Percentiles rank a stretch among this genome's conserved stretches.
These are phyloP conservation scores for Campaea margaritaria DNA, from an alignment of 2,888 invertebrate species.

Conservation along the genomic window DNA sequence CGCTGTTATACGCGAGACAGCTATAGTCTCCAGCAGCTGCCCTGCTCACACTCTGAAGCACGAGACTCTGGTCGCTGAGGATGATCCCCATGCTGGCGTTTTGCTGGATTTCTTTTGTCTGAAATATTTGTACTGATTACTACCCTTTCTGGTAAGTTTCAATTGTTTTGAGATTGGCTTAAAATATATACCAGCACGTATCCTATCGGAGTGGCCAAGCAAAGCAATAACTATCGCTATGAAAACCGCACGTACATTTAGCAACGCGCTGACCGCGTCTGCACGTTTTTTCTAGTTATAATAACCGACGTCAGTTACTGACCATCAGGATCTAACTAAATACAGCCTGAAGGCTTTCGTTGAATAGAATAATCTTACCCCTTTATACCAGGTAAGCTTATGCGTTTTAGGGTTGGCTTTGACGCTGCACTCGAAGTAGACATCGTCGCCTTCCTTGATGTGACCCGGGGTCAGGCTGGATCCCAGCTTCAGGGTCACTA, in stretches of 20 bases:
- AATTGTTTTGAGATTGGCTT: too few species aligned
- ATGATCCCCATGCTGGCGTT: slow-evolving; percentile 92
- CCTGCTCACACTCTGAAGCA: slow-evolving; percentile 93
- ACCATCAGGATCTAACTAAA: too few species aligned
- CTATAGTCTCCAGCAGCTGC: slow-evolving; percentile 93
- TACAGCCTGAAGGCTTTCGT: too few species aligned
- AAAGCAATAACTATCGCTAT: too few species aligned
- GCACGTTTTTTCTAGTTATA: too few species aligned
- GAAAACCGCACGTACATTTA: too few species aligned
- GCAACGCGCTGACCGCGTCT: too few species aligned
- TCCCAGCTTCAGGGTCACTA: slow-evolving; percentile 92
- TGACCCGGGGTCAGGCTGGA: slow-evolving; percentile 91
- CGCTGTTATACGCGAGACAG: slow-evolving; percentile 94
- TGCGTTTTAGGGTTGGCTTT: slow-evolving; percentile 94
- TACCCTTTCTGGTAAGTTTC: too few species aligned
- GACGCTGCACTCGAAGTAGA: slow-evolving; percentile 96
- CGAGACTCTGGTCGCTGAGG: slow-evolving; percentile 94
- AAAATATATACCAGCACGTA: too few species aligned
- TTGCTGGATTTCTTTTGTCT: slow-evolving; percentile 92
- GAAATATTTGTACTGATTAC: slow-evolving; percentile 33
- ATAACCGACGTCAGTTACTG: too few species aligned
- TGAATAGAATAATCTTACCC: too few species aligned
- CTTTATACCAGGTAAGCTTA: slow-evolving; percentile 94
- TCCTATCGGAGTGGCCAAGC: too few species aligned
- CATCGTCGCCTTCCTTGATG: slow-evolving; percentile 95